Conservation (phyloP, 1,140 invertebrate species). For the Drosophila tropicalis region DNA sequence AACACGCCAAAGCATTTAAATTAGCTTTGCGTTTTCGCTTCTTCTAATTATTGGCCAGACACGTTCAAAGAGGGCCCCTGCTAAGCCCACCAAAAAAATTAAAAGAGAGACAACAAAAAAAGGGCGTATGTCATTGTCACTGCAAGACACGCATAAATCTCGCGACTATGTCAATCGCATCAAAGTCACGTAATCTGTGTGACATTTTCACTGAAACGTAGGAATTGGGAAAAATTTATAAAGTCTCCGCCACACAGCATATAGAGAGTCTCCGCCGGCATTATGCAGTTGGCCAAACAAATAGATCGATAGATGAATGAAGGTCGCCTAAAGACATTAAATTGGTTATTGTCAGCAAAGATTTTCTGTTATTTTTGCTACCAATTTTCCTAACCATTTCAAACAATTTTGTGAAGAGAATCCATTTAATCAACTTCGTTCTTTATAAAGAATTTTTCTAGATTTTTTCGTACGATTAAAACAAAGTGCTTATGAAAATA, state of each 20-base stretch:
- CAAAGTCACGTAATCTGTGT: conserved; percentile 81
- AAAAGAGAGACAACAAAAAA: conserved; percentile 17
- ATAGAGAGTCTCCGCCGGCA: not conserved
- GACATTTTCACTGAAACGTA: conserved; percentile 81
- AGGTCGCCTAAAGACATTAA: not conserved
- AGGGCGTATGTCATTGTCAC: conserved; percentile 39
- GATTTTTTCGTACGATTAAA: conserved; percentile 7
- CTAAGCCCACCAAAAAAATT: conserved; percentile 19
- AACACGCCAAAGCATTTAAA: conserved; percentile 66
- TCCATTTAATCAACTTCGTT: conserved; percentile 9
- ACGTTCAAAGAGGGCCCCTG: conserved; percentile 40
- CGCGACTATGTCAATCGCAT: conserved; percentile 80
- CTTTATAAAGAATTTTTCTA: not conserved
- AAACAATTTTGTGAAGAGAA: conserved; percentile 42
- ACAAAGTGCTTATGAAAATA: too few species aligned
- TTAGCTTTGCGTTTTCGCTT: conserved; percentile 66
- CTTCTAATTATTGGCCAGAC: conserved; percentile 67
- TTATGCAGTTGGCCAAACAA: not conserved
- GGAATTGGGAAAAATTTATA: conserved; percentile 71
- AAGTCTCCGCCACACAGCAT: not conserved
- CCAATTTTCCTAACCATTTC: not conserved
- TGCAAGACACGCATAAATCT: conserved; percentile 74
- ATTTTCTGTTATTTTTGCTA: not conserved
- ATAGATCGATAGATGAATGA: not conserved
- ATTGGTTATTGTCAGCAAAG: not conserved